Evolutionary conservation across 1,140 invertebrate genomes (phyloP).

Genomic region (Orchesella cincta): DNA sequence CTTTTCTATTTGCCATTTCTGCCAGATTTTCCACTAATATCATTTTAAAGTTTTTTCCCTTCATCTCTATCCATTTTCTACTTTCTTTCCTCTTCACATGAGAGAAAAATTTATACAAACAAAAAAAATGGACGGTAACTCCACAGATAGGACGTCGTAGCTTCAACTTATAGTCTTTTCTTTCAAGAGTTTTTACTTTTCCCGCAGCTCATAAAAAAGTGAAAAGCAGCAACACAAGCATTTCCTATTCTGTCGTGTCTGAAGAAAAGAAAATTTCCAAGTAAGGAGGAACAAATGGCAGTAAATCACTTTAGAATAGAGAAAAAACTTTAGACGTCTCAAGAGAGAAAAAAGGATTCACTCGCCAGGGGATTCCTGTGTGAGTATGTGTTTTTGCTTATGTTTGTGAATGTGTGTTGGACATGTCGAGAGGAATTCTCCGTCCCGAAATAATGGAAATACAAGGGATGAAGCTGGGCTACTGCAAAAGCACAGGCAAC

Average conservation of each 20-base stretch:
- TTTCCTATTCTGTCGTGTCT: neutral
- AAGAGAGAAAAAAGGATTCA: slow-evolving; percentile 22
- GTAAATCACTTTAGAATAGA: slow-evolving; percentile 26
- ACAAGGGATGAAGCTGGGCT: neutral
- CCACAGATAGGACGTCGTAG: neutral
- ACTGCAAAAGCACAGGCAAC: neutral
- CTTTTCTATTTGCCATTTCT: slow-evolving; percentile 21
- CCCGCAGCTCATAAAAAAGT: slow-evolving; percentile 25
- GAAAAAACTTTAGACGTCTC: slow-evolving; percentile 19
- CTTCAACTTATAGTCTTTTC: neutral
- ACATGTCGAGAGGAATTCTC: neutral
- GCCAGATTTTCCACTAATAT: slow-evolving; percentile 28
- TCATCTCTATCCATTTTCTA: neutral
- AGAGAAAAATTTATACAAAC: neutral
- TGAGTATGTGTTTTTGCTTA: neutral
- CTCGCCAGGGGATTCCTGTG: slow-evolving; percentile 14
- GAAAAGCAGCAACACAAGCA: slow-evolving; percentile 16
- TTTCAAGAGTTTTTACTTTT: neutral
- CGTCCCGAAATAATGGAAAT: neutral
- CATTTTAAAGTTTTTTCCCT: slow-evolving; percentile 24
- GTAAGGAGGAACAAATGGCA: slow-evolving; percentile 28
- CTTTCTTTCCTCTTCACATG: neutral
- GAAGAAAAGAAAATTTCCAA: slow-evolving; percentile 15
- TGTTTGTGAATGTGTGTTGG: neutral
- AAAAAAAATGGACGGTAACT: neutral